Conservation (phyloP, 2,113 vertebrate species). For the Pterocles gutturalis region DNA sequence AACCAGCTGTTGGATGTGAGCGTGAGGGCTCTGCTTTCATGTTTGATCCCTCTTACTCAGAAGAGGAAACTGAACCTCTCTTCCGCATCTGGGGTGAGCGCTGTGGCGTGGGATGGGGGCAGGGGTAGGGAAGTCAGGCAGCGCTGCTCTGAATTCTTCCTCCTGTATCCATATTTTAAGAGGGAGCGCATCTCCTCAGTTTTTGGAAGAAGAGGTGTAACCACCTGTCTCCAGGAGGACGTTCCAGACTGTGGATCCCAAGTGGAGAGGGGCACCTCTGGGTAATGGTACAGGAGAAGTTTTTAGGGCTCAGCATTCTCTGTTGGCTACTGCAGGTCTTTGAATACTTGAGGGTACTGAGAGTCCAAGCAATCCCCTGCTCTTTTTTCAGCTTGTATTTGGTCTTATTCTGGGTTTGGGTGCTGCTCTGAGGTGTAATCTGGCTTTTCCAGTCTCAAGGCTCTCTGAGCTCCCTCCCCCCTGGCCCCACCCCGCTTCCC, state of each 20-base stretch:
- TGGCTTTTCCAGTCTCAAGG: neutral
- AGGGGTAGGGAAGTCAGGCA: neutral
- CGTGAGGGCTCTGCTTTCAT: neutral
- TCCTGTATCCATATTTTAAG: rapidly evolving
- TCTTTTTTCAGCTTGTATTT: neutral
- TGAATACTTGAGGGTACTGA: neutral
- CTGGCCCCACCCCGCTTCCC: too few species aligned
- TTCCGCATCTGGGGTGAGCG: neutral
- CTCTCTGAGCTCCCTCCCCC: neutral
- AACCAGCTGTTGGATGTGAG: neutral
- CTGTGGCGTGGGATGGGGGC: neutral
- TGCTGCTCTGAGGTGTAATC: neutral
- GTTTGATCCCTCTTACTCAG: neutral
- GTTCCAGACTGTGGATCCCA: neutral
- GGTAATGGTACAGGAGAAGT: neutral
- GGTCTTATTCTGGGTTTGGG: neutral
- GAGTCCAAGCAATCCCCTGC: neutral
- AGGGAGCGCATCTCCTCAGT: neutral
- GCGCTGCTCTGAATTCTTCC: neutral
- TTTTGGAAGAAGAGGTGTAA: neutral
- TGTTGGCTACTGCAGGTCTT: neutral
- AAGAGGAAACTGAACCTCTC: neutral
- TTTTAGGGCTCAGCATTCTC: neutral
- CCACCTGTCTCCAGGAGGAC: neutral
- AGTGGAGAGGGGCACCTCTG: neutral